These are phyloP conservation scores for Papilio elwesi DNA, from an alignment of 2,888 invertebrate species.

Conservation along the genomic window DNA sequence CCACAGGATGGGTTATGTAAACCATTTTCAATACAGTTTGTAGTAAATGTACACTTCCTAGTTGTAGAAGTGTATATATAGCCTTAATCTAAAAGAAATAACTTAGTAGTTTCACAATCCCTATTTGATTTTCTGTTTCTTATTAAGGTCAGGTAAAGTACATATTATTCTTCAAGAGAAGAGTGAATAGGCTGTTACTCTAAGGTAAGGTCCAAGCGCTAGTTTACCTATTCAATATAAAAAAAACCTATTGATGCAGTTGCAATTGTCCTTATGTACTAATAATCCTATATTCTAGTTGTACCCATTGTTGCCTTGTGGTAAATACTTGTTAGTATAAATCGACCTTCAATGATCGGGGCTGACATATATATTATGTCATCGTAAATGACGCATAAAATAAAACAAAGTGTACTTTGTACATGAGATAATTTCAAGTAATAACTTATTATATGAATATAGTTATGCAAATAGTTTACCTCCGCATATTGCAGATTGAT, in stretches of 20 bases:
- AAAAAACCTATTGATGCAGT: too few relatives aligned
- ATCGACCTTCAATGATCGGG: background rate
- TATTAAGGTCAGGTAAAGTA: background rate
- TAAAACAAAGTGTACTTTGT: constrained; percentile 14
- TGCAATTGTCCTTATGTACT: too few relatives aligned
- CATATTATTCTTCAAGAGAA: background rate
- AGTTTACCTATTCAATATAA: too few relatives aligned
- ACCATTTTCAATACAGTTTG: background rate
- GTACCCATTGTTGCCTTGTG: too few relatives aligned
- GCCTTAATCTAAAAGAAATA: background rate
- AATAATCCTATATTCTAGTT: too few relatives aligned
- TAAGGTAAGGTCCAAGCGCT: too few relatives aligned
- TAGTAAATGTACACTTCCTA: constrained; percentile 8
- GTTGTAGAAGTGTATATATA: background rate
- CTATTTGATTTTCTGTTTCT: background rate
- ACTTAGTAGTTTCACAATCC: background rate
- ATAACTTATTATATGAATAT: too few relatives aligned
- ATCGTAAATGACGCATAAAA: constrained; percentile 28
- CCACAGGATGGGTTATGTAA: constrained; percentile 35
- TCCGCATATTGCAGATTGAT: too few relatives aligned
- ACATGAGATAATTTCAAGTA: background rate
- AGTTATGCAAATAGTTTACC: too few relatives aligned
- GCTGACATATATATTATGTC: constrained; percentile 10
- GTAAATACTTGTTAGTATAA: too few relatives aligned
- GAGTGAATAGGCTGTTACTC: background rate